A percentile compares a stretch with the other conserved stretches of the same genome.
These are phyloP conservation scores for Junonia oenone DNA, from an alignment of 2,888 invertebrate genomes.

Conservation along the genomic window DNA sequence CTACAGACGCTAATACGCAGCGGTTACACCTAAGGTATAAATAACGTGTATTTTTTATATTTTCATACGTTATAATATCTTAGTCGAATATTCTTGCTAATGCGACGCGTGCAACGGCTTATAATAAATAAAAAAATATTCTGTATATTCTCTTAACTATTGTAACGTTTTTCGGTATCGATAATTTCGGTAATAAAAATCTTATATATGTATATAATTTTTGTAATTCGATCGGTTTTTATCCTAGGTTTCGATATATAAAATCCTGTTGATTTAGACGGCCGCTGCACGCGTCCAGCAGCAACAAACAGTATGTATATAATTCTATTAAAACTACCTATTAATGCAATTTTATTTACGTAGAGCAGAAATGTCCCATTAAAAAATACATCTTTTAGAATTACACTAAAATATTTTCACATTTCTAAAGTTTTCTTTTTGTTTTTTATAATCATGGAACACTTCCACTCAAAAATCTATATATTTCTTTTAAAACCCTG, in stretches of 20 bases:
- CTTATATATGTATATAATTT: neutral
- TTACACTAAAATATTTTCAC: slow-evolving; percentile 3
- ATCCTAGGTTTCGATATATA: neutral
- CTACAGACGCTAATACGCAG: neutral
- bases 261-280: neutral
- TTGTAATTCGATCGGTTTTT: neutral
- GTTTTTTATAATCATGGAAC: neutral
- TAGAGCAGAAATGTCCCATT: neutral
- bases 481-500: slow-evolving; percentile 17
- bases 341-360: slow-evolving; percentile 6
- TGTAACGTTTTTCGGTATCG: neutral
- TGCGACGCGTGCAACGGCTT: neutral
- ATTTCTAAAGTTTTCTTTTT: neutral
- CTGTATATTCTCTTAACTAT: neutral
- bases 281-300: neutral
- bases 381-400: slow-evolving; percentile 3
- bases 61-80: neutral
- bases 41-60: neutral
- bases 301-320: slow-evolving; percentile 8
- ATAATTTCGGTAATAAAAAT: neutral
- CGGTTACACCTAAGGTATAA: slow-evolving; percentile 1
- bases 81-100: neutral
- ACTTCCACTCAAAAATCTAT: neutral
- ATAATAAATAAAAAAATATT: neutral
- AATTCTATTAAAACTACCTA: slow-evolving; percentile 18